Evolutionary conservation across 2,888 invertebrate species (phyloP), one percentile per base, ranked within the genome.

Genomic region (Ferdinandea cuprea): DNA sequence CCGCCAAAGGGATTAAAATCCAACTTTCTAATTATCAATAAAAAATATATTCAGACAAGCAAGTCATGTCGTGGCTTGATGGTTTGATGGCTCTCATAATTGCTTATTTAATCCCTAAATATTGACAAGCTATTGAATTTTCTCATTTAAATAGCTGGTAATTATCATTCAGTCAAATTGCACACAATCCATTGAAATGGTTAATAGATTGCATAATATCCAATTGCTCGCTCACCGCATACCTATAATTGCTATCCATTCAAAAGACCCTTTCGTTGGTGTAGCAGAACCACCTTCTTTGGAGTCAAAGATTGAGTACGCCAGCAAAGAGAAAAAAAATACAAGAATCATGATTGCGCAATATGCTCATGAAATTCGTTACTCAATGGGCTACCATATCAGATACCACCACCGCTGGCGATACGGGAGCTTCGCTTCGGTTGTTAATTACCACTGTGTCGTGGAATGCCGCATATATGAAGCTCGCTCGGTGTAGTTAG

Each of bases 391-490:
- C 13, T 50, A 37, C 46, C 37, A 30, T 17, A 37, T 19, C 48
- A 21, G n/a, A 5, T 40, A 40, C 15, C 7, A 3, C 17, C 30
- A 42, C 30, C 42, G 30, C 11, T 9, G 19, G 15, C 21, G 44
- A 56, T 28, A 25, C 7, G 48, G 21, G n/a, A 25, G 17, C 30
- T 15, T 28, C 19, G 7, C 32, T n/a, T 6, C 30, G 40, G 61
- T 61, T 52, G 59, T 61, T 71, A 71, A 71, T 71, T 71, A 71
- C 61, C 59, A 42, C 35, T 11, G n/a, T n/a, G 42, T 11, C 42
- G 21, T 13, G 21, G 42, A 50, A 42, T 50, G 32, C 69, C 28
- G 8, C 48, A 52, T 17, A 52, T 17, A 15, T 50, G 59, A 32
- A 52, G 42, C 48, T 21, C 54, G 3, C 11, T 11, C n/a, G 3